Base-by-base conservation (phyloP, 2,113 vertebrate genomes). In the Sterrhoptilus dennistouni region DNA sequence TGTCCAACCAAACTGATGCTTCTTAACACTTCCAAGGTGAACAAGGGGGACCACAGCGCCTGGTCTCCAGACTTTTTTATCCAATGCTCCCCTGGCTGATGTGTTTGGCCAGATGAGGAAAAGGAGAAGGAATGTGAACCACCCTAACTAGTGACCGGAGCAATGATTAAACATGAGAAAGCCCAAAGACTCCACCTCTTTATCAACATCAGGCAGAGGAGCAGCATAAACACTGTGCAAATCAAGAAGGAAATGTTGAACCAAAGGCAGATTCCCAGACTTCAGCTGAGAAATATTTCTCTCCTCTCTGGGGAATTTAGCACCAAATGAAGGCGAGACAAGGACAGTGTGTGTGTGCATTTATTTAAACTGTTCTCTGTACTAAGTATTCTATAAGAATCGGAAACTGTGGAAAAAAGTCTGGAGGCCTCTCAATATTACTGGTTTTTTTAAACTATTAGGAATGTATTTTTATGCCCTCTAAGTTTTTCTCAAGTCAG, bases 1-100 rank as follows among this genome's bases (percentile, higher is more conserved):
- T 82, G 47, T 86, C 53, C 87, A 86, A 18, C 54, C 78, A 93
- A 92, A 86, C 54, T 84, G 78, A 78, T 90, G 79, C 29, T 87
- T 81, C 79, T 83, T 59, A 65, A 52, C 54, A 14, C 18, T 54
- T 29, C 72, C 40, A 42, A 42, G 27, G 47, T 36, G 64, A 80
- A 71, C 21, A 87, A 23, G 45, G 20, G 52, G 52, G 42, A 61
- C 24, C 35, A 44, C 22, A 28, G 21, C 1, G 3, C 5, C 2
- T 6, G 1, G 0, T 27, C 61, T 88, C 44, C 44, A 57, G 66
- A 6, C 38, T 47, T 61, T 76, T 72, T 66, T 31, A 66, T 16
- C 29, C 29, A 19, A 0, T 0, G 1, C 2, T 66, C 21, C 23
- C 9, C 57, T 47, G n/a, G 24, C 21, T 38, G 18, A 11, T 14